A percentile compares a stretch with the other conserved stretches of the same genome.
Evolutionary conservation across 2,888 invertebrate species (phyloP).

Genomic region (Alloplasta piceator): DNA sequence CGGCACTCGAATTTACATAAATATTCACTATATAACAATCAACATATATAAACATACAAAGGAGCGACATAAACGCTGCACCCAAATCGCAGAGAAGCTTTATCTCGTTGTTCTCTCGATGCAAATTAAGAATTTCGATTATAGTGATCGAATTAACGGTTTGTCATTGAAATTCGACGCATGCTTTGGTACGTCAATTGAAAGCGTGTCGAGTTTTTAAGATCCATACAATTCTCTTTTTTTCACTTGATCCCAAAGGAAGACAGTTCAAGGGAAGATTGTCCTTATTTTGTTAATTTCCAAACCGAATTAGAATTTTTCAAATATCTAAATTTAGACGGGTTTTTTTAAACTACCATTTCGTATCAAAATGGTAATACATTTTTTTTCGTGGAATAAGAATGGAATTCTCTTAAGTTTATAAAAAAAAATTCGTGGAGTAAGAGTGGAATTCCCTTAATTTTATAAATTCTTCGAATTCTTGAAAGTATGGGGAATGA

Average conservation of each 20-base stretch:
- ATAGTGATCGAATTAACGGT: neutral
- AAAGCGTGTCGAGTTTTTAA: too few relatives aligned
- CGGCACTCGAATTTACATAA: constrained; percentile 40
- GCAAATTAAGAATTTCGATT: neutral
- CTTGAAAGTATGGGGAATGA: neutral
- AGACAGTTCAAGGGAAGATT: too few relatives aligned
- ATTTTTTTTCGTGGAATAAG: too few relatives aligned
- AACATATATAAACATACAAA: constrained; percentile 30
- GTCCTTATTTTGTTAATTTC: too few relatives aligned
- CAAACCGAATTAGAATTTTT: too few relatives aligned
- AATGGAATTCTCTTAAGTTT: neutral
- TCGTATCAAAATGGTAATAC: too few relatives aligned
- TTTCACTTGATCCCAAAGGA: too few relatives aligned
- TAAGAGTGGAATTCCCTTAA: neutral
- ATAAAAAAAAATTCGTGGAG: neutral
- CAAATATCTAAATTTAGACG: neutral
- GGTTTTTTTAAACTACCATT: neutral
- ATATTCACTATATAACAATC: constrained; percentile 30
- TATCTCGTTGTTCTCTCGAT: neutral
- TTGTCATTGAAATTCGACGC: too few relatives aligned
- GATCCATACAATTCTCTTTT: too few relatives aligned
- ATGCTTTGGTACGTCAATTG: too few relatives aligned
- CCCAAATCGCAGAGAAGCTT: constrained; percentile 3
- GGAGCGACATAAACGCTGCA: constrained; percentile 42
- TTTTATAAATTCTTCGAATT: neutral